Conservation (phyloP, 2,888 invertebrate genomes). For the Oegoconia quadripuncta region DNA sequence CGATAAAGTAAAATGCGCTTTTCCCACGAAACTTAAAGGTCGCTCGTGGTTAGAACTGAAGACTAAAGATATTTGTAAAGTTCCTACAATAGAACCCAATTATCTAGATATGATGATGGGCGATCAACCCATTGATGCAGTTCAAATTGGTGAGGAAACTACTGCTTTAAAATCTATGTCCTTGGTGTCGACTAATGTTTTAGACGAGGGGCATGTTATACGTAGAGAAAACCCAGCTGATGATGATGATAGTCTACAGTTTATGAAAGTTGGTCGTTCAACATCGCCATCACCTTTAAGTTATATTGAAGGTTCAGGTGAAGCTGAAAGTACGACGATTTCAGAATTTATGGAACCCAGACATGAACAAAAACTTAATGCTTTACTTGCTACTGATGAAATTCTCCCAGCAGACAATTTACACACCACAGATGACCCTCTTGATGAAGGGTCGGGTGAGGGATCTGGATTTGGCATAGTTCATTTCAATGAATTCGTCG, state of each 20-base stretch:
- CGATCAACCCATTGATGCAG: constrained; percentile 76
- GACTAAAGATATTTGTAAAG: constrained; percentile 75
- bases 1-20: constrained; percentile 76
- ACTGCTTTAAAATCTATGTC: constrained; percentile 62
- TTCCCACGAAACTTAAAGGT: constrained; percentile 72
- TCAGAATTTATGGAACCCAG: constrained; percentile 47
- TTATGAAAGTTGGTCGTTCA: constrained; percentile 52
- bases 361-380: constrained; percentile 27
- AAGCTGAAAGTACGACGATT: constrained; percentile 61
- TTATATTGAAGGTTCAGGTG: constrained; percentile 64
- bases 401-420: constrained; percentile 38
- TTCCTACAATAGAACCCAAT: constrained; percentile 44
- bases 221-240: constrained; percentile 42
- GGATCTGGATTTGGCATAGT: constrained; percentile 51
- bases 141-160: constrained; percentile 55
- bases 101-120: constrained; percentile 81
- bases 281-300: constrained; percentile 35
- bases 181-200: constrained; percentile 49
- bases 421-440: constrained; percentile 48
- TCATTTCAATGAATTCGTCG: constrained; percentile 24
- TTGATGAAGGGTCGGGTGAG: constrained; percentile 63
- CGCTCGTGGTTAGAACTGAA: constrained; percentile 79
- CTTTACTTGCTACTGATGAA: constrained; percentile 40
- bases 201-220: constrained; percentile 64
- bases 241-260: constrained; percentile 63